Conservation (phyloP, 2,113 vertebrate species). For the Globicephala melas region DNA sequence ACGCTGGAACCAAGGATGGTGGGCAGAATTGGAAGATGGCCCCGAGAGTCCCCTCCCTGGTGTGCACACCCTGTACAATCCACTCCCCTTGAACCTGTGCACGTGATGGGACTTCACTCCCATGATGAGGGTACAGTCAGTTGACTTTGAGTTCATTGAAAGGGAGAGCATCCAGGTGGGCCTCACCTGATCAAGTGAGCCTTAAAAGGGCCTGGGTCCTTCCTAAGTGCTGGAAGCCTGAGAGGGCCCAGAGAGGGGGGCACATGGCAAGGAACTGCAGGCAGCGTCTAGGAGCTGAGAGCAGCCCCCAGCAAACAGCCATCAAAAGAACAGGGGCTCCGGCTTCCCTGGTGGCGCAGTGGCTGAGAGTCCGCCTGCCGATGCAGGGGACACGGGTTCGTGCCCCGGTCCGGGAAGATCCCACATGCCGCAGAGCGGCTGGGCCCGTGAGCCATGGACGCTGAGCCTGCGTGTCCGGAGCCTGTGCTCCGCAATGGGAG, state of each 20-base stretch:
- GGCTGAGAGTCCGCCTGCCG: too few species aligned
- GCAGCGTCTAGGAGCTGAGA: background rate
- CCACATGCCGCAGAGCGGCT: too few species aligned
- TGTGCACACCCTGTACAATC: accelerated
- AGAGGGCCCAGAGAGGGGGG: background rate
- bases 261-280: background rate
- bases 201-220: background rate
- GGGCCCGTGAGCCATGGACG: too few species aligned
- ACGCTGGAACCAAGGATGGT: background rate
- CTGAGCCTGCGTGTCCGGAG: too few species aligned
- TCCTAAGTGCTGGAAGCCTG: background rate
- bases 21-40: background rate
- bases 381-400: too few species aligned
- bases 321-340: background rate
- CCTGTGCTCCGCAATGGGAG: too few species aligned
- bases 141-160: background rate
- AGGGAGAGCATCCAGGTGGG: background rate
- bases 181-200: background rate
- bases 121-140: too few species aligned
- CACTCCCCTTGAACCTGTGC: background rate
- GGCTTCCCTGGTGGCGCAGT: too few species aligned
- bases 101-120: background rate
- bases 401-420: too few species aligned
- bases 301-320: background rate
- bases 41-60: background rate